phyloP scores from a whole-genome alignment of 2,113 vertebrate species.

The Enhydra lutris region DNA sequence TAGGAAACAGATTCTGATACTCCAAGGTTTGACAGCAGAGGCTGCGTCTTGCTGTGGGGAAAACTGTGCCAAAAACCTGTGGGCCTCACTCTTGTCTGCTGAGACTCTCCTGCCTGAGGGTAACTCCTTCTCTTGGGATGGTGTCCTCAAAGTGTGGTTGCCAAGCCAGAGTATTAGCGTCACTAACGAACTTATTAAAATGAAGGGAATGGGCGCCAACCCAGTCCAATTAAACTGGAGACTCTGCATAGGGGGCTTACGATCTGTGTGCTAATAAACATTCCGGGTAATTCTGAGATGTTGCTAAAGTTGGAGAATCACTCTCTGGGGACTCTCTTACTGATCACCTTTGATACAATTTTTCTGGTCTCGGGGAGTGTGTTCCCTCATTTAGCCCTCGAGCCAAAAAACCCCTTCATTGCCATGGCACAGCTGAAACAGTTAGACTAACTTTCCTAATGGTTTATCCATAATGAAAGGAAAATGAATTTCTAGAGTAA shows the following conservation, averaged over 20 bases:
- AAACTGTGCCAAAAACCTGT: background rate
- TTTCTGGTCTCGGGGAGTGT: background rate
- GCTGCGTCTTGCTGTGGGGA: background rate
- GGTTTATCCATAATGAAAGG: background rate
- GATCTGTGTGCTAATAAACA: background rate
- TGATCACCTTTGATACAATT: background rate
- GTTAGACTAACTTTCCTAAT: conserved; percentile 13
- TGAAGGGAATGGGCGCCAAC: background rate
- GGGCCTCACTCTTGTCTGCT: background rate
- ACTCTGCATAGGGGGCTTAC: background rate
- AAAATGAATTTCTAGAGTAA: background rate
- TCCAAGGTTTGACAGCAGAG: background rate
- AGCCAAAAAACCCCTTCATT: background rate
- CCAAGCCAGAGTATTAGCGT: background rate
- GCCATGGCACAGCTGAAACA: background rate
- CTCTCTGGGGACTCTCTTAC: background rate
- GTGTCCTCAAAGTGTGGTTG: background rate
- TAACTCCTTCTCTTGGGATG: background rate
- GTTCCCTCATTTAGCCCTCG: background rate
- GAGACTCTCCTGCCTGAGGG: background rate
- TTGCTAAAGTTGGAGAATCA: background rate
- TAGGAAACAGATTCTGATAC: background rate
- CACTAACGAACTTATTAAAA: background rate
- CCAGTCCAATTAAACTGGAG: background rate
- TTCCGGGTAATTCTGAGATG: background rate